Base-by-base conservation (phyloP, 2,888 invertebrate species). In the Agriopis marginaria region DNA sequence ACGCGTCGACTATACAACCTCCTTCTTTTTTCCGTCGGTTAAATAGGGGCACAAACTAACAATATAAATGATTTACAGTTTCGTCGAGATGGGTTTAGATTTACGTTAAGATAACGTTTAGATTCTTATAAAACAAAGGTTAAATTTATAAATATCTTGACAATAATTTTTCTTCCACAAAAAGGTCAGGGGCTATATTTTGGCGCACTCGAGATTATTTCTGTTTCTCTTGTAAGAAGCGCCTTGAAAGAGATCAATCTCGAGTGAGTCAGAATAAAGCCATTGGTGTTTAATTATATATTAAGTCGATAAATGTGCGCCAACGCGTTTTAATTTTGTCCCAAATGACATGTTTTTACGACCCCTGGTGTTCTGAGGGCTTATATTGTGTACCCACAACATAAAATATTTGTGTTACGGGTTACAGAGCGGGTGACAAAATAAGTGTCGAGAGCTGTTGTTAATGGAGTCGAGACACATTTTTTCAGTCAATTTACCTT, bases 291-390 rank as follows among this genome's bases (percentile, higher is more conserved):
- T 71, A 69, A 70, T 71, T 68, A 71, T 51, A 71, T 65, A 66
- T 56, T 73, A 70, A 73, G 58, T 66, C 17, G 66, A 66, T 74
- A 69, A 73, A 66, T 56, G 67, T 49, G 55, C 61, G 59, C 77
- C 75, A 64, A 77, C 65, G 66, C 60, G 66, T 70, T 78, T 81
- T 77, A 81, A 80, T 79, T 77, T 79, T 63, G 59, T 62, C 71
- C 71, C 72, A 76, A 77, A 77, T 74, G 61, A 72, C 75, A 66
- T 68, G 71, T 72, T 79, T 83, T 82, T 78, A 82, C 76, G 77
- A 80, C 66, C 63, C 42, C 53, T 44, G 47, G 40, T 47, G 39
- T 59, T 58, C 17, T 66, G 66, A 53, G 56, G 68, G 63, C 63
- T n/a, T 67, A 67, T 61, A 42, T 50, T 56, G 56, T 66, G 55